Evolutionary conservation across 2,113 vertebrate genomes (phyloP), one percentile per base, ranked within the genome.

Genomic region (Podarcis raffonei): DNA sequence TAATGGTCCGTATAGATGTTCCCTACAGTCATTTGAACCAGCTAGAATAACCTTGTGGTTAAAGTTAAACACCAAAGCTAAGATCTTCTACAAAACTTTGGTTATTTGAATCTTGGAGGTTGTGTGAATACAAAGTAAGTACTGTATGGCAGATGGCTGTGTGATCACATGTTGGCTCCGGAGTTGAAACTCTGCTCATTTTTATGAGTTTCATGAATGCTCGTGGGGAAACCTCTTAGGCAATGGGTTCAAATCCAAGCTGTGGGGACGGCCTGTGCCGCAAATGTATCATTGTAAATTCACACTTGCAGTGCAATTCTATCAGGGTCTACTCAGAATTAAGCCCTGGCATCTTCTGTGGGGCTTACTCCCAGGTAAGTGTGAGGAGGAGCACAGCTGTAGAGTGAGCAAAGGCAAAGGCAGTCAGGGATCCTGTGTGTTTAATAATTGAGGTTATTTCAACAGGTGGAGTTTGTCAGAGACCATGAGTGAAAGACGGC

Each of bases 1-100:
- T 96, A 94, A 96, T 94, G 91, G 94, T 89, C 89, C 80, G 0
- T 92, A 91, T 94, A 92, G 93, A 95, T 95, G 91, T 94, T 91
- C 92, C 93, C 93, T 88, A 80, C 94, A 93, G 89, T 90, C 92
- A 88, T 90, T 91, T 93, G 39, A 84, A 89, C 82, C 89, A 94
- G 86, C 18, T 90, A 68, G 80, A 65, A 86, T 37, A 48, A 83
- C 32, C 8, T 88, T 74, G 59, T 35, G n/a, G 72, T 88, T 88
- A 68, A 86, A 66, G 59, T 27, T 65, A 83, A 83, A 76, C 4
- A 32, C 81, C 37, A 83, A 77, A 23, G 72, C 16, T 30, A 68
- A 20, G 13, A 12, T 53, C 62, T 88, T 66, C 25, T 35, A 4
- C 37, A 27, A 15, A 37, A 30, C 9, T 42, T 74, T n/a, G 27